These are phyloP conservation scores for Branchinecta sandiegonensis DNA, from an alignment of 2,888 invertebrate genomes.

Conservation along the genomic window DNA sequence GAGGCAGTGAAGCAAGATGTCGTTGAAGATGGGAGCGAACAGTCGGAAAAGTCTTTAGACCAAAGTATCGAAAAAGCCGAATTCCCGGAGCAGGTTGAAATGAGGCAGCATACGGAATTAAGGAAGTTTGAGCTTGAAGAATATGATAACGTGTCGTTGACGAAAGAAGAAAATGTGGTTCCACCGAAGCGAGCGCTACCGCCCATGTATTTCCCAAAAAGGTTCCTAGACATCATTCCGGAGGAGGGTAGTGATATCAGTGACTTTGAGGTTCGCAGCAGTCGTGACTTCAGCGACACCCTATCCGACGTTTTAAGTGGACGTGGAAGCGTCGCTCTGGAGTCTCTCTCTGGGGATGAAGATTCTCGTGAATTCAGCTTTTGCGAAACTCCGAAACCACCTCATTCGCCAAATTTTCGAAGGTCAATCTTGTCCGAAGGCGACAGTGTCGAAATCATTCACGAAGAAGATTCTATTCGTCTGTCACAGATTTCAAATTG, in stretches of 20 bases:
- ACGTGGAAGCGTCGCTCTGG: not conserved
- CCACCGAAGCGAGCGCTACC: not conserved
- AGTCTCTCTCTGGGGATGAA: conserved; percentile 3
- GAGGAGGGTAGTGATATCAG: conserved; percentile 21
- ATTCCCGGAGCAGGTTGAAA: not conserved
- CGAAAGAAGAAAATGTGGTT: not conserved
- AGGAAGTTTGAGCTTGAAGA: conserved; percentile 7
- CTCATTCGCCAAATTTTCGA: not conserved
- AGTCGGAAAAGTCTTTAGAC: not conserved
- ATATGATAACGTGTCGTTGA: not conserved
- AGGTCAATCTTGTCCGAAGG: not conserved
- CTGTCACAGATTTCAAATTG: conserved; percentile 10
- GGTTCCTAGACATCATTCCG: conserved; percentile 23
- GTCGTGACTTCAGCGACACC: conserved; percentile 1
- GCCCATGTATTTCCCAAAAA: conserved; percentile 18
- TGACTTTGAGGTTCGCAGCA: conserved; percentile 5
- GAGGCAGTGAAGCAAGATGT: conserved; percentile 17
- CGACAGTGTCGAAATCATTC: not conserved
- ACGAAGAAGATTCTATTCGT: conserved; percentile 6
- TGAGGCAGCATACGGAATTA: not conserved
- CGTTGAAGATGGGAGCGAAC: not conserved
- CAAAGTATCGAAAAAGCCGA: not conserved
- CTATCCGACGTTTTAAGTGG: conserved; percentile 9
- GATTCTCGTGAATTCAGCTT: not conserved
- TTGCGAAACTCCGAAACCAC: conserved; percentile 7